Percentiles rank a stretch among this genome's conserved stretches.
Evolutionary conservation across 2,797 vertebrate genomes (phyloP).

Genomic region (Florisuga fusca): DNA sequence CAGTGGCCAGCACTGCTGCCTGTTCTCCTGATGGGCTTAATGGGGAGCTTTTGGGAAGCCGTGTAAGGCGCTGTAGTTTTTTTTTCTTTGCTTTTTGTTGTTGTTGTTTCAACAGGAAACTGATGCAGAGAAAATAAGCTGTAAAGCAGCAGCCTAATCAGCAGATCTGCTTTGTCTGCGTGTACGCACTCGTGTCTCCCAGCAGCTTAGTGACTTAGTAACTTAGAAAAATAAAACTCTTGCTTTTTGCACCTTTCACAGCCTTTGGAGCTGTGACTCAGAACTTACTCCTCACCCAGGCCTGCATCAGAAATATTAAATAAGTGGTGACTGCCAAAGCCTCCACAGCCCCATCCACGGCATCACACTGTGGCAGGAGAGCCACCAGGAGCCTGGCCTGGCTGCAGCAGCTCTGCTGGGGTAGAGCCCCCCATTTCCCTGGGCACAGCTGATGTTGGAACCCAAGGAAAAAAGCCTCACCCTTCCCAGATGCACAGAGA

Average conservation of each 20-base stretch:
- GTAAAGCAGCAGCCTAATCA: neutral
- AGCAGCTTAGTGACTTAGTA: slow-evolving; percentile 50
- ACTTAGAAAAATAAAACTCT: slow-evolving; percentile 36
- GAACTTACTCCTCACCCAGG: neutral
- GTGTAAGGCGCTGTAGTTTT: neutral
- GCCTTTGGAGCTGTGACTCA: slow-evolving; percentile 7
- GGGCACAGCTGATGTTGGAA: neutral
- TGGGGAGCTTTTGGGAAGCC: neutral
- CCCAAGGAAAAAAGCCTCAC: neutral
- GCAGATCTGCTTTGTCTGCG: neutral
- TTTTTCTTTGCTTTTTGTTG: neutral
- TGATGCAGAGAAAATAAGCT: neutral
- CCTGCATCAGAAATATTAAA: neutral
- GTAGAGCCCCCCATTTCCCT: accelerated
- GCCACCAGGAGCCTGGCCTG: neutral
- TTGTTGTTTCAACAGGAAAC: neutral
- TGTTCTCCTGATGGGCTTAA: neutral
- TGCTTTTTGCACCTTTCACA: slow-evolving; percentile 41
- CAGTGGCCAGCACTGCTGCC: neutral
- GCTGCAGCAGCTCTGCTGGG: neutral
- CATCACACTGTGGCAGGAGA: neutral
- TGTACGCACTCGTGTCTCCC: neutral
- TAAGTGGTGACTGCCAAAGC: neutral
- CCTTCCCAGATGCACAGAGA: neutral
- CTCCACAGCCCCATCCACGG: accelerated